Conservation (phyloP, 1,140 invertebrate species). For the Drosophila orosa region DNA sequence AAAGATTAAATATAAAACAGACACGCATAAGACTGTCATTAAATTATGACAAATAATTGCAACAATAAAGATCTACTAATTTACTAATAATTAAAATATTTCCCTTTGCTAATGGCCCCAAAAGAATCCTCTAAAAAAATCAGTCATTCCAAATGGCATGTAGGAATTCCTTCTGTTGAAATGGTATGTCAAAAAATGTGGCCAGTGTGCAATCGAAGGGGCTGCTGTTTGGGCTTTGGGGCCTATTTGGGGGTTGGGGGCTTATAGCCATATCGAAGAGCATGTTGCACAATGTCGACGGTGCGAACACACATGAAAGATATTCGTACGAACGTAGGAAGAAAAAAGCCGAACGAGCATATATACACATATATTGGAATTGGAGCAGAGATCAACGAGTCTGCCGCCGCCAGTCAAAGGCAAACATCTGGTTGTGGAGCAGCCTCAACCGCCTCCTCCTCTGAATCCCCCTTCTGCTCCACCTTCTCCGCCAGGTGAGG, state of each 20-base stretch:
- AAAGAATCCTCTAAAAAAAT: neutral
- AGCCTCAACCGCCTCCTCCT: neutral
- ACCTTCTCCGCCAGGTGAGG: neutral
- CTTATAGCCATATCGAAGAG: conserved; percentile 48
- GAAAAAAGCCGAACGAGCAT: conserved; percentile 18
- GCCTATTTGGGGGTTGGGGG: neutral
- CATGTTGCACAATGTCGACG: conserved; percentile 74
- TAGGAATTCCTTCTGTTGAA: conserved; percentile 1
- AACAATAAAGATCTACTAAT: neutral
- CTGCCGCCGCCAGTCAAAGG: conserved; percentile 58
- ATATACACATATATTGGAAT: conserved; percentile 50
- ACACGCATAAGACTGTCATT: neutral
- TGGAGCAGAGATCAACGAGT: conserved; percentile 79
- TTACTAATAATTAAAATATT: too few species aligned
- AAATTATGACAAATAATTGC: neutral
- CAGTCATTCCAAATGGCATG: neutral
- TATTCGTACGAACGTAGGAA: conserved; percentile 3
- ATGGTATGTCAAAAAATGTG: conserved; percentile 11
- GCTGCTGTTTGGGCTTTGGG: neutral
- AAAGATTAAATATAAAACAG: neutral
- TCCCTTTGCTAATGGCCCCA: neutral
- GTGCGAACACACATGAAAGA: conserved; percentile 36
- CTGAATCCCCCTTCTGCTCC: neutral
- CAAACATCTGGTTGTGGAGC: conserved; percentile 51
- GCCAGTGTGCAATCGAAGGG: conserved; percentile 12